Conservation (phyloP, 2,888 invertebrate species). For the Papilio elwesi region DNA sequence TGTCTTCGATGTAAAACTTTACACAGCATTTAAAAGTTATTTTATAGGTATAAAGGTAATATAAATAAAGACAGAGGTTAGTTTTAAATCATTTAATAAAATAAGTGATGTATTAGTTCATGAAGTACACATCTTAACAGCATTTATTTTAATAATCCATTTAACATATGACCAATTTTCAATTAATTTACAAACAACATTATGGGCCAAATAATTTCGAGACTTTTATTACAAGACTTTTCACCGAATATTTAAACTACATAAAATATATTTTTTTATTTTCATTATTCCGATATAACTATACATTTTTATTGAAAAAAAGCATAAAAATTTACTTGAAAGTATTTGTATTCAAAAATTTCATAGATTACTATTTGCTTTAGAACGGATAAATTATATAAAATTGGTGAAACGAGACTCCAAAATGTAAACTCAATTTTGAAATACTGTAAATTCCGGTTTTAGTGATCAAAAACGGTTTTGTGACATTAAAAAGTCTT, state of each 20-base stretch:
- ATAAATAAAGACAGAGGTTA: slow-evolving; percentile 44
- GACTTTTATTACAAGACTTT: neutral
- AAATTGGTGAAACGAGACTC: neutral
- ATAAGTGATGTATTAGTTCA: slow-evolving; percentile 82
- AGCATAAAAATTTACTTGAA: slow-evolving; percentile 2
- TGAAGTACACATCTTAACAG: slow-evolving; percentile 79
- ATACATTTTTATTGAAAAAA: slow-evolving; percentile 1
- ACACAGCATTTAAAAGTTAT: no score
- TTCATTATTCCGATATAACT: neutral
- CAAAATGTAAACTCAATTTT: slow-evolving; percentile 1
- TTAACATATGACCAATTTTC: slow-evolving; percentile 21
- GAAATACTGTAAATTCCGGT: neutral
- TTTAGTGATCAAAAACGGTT: neutral
- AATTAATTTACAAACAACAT: slow-evolving; percentile 12
- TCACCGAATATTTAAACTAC: slow-evolving; percentile 28
- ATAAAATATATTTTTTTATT: neutral
- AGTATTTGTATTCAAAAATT: slow-evolving; percentile 7
- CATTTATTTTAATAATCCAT: slow-evolving; percentile 63
- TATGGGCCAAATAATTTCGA: slow-evolving; percentile 29
- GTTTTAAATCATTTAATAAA: slow-evolving; percentile 82
- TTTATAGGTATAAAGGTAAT: neutral
- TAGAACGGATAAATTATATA: neutral
- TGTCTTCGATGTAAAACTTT: no score
- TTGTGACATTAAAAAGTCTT: neutral
- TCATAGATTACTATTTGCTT: slow-evolving; percentile 3